Percentiles rank a stretch among this genome's conserved stretches.
phyloP scores from a whole-genome alignment of 2,113 vertebrate species.

The Equus quagga region DNA sequence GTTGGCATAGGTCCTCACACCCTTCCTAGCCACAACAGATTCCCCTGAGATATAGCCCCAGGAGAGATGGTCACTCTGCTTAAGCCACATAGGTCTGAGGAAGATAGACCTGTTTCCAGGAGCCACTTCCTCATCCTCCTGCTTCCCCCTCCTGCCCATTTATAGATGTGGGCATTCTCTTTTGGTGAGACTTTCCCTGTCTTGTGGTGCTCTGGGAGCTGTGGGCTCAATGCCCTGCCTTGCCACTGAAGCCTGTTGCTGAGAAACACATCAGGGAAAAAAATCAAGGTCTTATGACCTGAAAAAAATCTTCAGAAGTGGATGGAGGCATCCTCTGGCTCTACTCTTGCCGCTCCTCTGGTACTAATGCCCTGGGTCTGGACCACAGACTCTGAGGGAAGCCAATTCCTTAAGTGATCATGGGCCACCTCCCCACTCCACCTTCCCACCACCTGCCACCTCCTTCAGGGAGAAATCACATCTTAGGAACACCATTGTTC shows the following conservation, averaged over 20 bases:
- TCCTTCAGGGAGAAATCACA: not conserved
- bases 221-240: not conserved
- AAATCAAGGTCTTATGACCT: not conserved
- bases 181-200: constrained; percentile 5
- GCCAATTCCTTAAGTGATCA: not conserved
- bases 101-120: too few species aligned
- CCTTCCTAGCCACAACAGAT: too few species aligned
- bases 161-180: too few species aligned
- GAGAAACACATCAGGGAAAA: not conserved
- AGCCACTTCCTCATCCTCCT: too few species aligned
- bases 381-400: not conserved
- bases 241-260: not conserved
- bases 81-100: too few species aligned
- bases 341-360: not conserved
- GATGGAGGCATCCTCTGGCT: not conserved
- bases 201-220: constrained; percentile 52
- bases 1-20: too few species aligned
- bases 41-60: too few species aligned
- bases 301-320: not conserved
- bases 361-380: not conserved
- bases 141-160: too few species aligned
- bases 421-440: not conserved
- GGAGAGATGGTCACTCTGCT: too few species aligned
- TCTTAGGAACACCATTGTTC: not conserved
- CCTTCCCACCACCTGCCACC: not conserved